Percentiles rank a stretch among this genome's conserved stretches.
These are phyloP conservation scores for Strigamia maritima DNA, from an alignment of 2,888 invertebrate genomes.

Conservation along the genomic window DNA sequence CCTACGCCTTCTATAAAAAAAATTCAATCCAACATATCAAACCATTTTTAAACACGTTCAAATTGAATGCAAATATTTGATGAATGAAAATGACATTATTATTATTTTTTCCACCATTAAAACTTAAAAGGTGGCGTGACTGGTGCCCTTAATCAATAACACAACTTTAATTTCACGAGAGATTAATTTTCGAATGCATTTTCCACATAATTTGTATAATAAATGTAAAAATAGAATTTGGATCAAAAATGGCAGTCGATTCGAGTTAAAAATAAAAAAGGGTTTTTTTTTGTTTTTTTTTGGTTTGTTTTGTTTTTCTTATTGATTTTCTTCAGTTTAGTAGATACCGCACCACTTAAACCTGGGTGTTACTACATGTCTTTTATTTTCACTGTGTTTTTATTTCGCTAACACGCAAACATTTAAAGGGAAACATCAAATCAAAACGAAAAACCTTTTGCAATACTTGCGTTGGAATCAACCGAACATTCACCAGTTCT, in stretches of 20 bases:
- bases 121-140: neutral
- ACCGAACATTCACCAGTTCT: no score
- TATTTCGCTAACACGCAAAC: constrained; percentile 25
- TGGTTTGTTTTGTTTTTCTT: constrained; percentile 34
- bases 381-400: constrained; percentile 14
- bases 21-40: neutral
- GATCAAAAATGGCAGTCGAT: neutral
- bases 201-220: neutral
- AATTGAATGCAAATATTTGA: constrained; percentile 27
- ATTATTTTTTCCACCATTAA: neutral
- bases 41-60: neutral
- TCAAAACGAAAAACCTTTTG: neutral
- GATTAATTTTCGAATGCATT: neutral
- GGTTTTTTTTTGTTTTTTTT: no score
- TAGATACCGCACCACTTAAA: constrained; percentile 21
- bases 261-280: no score
- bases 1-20: neutral
- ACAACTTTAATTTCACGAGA: constrained; percentile 17
- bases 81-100: constrained; percentile 15
- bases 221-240: neutral
- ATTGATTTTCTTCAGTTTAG: constrained; percentile 30
- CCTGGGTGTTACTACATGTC: constrained; percentile 34
- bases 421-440: constrained; percentile 24
- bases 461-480: no score
- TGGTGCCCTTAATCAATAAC: neutral